Evolutionary conservation across 2,888 invertebrate genomes (phyloP), one percentile per base, ranked within the genome.

Genomic region (Seladonia tumulorum): DNA sequence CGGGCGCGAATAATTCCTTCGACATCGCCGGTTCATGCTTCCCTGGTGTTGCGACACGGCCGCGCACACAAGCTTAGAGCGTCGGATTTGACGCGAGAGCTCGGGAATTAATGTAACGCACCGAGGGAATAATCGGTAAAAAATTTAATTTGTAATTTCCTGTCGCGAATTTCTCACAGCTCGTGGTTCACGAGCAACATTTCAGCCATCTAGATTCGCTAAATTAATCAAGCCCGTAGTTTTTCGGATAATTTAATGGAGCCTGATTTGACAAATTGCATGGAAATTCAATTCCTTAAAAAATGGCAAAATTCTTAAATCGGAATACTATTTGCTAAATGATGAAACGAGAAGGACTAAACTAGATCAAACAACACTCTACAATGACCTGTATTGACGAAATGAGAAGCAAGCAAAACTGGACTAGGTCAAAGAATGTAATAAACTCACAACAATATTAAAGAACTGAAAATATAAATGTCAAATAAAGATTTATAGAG

Each of bases 111-210:
- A 68, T 39, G 22, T 5, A 39, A 39, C 10, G 68, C 68, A 22
- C 68, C 68, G 12, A 22, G 39, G 68, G 68, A 39, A 68, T 68
- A 39, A 68, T 39, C 68, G 22, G 68, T 68, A 22, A 68, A 39
- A 68, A 68, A 22, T 68, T 68, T 18, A 35, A 68, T 68, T 35
- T 68, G 39, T 22, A 68, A 68, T 68, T 68, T 22, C 22, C 68
- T 4, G 35, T 8, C 68, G 22, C 29, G 63, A 35, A 63, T 35
- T 63, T 63, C 18, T 29, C 29, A 63, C 29, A 8, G 63, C 8
- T 63, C 35, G 18, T 14, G 63, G 29, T 14, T 63, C 29, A 29
- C 29, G 7, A 29, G 63, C 63, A 16, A 16, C 7, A 4, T 35
- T 29, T 16, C 29, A 18, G 18, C 29, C 29, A 18, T 35, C 63